Evolutionary conservation across 2,797 vertebrate species (phyloP), one percentile per base, ranked within the genome.

Genomic region (Ceryle rudis): DNA sequence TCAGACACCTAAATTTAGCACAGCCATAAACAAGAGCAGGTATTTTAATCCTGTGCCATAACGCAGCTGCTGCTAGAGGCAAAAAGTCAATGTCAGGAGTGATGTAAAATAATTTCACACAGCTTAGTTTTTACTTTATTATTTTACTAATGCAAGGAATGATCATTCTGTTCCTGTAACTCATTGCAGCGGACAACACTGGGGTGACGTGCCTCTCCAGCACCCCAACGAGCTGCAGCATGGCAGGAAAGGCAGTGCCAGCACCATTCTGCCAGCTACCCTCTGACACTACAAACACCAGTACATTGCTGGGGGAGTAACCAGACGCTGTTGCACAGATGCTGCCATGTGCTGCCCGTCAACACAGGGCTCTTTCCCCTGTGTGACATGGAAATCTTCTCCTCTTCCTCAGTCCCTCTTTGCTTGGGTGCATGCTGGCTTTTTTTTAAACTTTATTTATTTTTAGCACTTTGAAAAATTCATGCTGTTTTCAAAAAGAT

Each of bases 111-210:
- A 86, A 72, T 41, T 86, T 82, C 49, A 86, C 79, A 81, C 47
- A 37, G 52, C 90, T 95, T 71, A 86, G 49, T 35, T 60, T 60
- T 65, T 49, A 39, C 88, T 90, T 83, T 79, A 58, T 91, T 74
- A 72, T 90, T 95, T 88, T 89, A 81, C 90, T 74, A 54, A 85
- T 33, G 51, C 64, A 84, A 94, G 79, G 88, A 89, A 85, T 44
- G 23, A 49, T 60, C 14, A n/a, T 64, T 93, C 84, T 74, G 89
- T 92, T 94, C 81, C 79, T n/a, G 80, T 78, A 94, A 29, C 5
- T 6, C 39, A 19, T 54, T 62, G 81, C 74, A 65, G 94, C 18
- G 89, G 91, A 39, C 0, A 18, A 9, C 39, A 9, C 7, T 0
- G 4, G 10, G n/a, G 57, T 1, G 1, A 95, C 41, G 71, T 69